Base-by-base conservation (phyloP, 2,888 invertebrate genomes). In the Sclerodermus sp. region DNA sequence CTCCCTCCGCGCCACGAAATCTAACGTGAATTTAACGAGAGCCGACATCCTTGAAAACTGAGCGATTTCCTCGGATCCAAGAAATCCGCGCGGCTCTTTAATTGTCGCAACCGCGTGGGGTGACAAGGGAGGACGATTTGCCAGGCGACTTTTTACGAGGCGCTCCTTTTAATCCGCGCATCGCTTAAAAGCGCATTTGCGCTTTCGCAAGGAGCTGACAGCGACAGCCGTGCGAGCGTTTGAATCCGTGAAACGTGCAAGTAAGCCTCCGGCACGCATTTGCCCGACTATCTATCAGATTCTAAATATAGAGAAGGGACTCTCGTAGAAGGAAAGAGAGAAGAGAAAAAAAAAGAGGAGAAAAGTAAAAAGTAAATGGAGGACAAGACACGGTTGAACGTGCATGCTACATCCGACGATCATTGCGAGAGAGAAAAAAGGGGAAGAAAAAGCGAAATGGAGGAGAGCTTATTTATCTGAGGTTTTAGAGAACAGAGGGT, bases 401-500 rank as follows among this genome's bases (percentile, higher is more conserved):
- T 23, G 23, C 8, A 23, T 8, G 23, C 23, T 8, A 45, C 47
- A 38, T 18, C 37, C 37, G 45, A 30, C 44, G 42, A 14, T 37
- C 15, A 43, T 39, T 16, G 40, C 39, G 38, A 39, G 36, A 41
- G 42, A 16, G 37, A 49, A 42, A 40, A 41, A 45, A 44, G 2
- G 36, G 31, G 9, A 13, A 38, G 47, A 49, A 36, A 36, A 50
- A 42, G 32, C 40, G 29, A 31, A 41, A 43, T n/a, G 55, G 47
- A 30, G 34, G 48, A 49, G 47, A 45, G 45, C 52, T 62, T 67
- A 61, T 64, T 62, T 64, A 63, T 66, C 53, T 56, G 51, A 44
- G 60, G 54, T 62, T 66, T 65, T 58, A 50, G 47, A 63, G 62
- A 60, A 60, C 56, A 60, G 60, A 61, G 62, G 57, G 50, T 45